Evolutionary conservation across 2,888 invertebrate species (phyloP), one percentile per base, ranked within the genome.

Genomic region (Campopleginae sp.): DNA sequence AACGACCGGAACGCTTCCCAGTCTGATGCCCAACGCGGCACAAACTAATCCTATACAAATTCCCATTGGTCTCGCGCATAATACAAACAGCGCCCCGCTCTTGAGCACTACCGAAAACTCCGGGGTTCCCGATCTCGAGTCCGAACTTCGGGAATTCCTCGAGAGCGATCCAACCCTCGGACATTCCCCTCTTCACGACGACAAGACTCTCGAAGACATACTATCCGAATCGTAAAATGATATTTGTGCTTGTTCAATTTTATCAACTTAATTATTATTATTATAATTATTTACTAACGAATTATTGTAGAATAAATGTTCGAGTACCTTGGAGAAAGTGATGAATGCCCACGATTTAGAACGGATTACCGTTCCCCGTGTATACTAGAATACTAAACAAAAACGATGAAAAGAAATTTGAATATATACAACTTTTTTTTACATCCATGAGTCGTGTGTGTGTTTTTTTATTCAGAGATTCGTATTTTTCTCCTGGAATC

Each of bases 61-160:
- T 61, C 92, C 91, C 74, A 92, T 93, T 71, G 90, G 89, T 12
- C 84, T 92, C 70, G 70, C 89, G 23, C 92, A 92, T 63, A 89
- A 87, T 87, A 90, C 91, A 86, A 88, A 90, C 10, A 46, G 48
- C n/a, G 83, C 88, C 4, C 87, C 91, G 38, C 86, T 93, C 19
- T 48, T 93, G 27, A 88, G 71, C 46, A 82, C 91, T 8, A 84
- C 90, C 65, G 94, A 93, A 71, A 85, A 92, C 0, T 89, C 94
- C 1, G 94, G 93, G 2, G 94, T 94, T 82, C 94, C 94, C 19
- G 96, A 96, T 94, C 93, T 96, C 88, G 96, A 96, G 91, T 95
- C 95, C 17, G 96, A 96, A 89, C 91, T 96, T 65, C 94, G 96
- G n/a, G 96, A 96, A 92, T 96, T 96, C 92, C 93, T 96, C 33